Evolutionary conservation across 2,888 invertebrate genomes (phyloP), one percentile per base, ranked within the genome.

Genomic region (Luffia ferchaultella): DNA sequence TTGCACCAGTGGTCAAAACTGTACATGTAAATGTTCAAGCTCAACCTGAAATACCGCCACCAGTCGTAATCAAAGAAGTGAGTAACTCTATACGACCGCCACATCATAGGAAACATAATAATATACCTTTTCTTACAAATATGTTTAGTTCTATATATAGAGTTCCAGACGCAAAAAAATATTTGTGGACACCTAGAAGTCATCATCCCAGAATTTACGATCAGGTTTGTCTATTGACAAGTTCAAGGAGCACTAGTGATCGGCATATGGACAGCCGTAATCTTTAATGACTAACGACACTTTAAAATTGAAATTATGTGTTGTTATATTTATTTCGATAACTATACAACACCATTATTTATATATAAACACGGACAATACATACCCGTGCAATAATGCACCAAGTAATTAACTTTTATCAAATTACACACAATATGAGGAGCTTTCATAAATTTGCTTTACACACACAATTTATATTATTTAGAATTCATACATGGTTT

Each of bases 11-110:
- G 48, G n/a, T 51, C 58, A 30, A 60, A 42, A 52, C 45, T 19
- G 52, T 63, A 19, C 16, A 16, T 40, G 57, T 58, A 7, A 60
- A 61, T 44, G 57, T 63, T 18, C 53, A 66, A 62, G 50, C 53
- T 66, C 12, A 65, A 42, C 56, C 65, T 48, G 60, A 65, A 53
- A 58, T 60, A 51, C 46, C 68, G 42, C 18, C 53, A 48, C 43
- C 49, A 15, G 49, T 49, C 18, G 46, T 71, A 50, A 65, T 71
- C 1, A 73, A 77, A 67, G 77, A 82, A 71, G 79, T 82, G 71
- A 79, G 79, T 79, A 70, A 60, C 42, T 19, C 5, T 48, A 16
- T 46, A 19, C 56, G 59, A 61, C 52, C 50, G 55, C 46, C 52
- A 18, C 44, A 53, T 44, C 40, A 16, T 41, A 52, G 51, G 47